Conservation (phyloP, 2,113 vertebrate genomes). For the Jaculus jaculus region DNA sequence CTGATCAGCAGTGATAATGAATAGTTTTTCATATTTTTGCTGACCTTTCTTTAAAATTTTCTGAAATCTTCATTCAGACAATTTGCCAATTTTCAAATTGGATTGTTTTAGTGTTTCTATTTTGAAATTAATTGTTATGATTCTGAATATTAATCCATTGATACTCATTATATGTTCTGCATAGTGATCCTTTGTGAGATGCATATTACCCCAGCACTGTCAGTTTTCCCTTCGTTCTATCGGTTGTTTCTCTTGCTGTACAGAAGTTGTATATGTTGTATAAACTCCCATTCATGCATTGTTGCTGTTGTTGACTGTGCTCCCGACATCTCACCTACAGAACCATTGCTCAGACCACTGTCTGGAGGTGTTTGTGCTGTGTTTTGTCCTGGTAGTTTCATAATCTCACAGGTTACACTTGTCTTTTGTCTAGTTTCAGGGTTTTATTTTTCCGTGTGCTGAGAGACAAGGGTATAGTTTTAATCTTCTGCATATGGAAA, state of each 20-base stretch:
- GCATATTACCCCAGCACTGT: background rate
- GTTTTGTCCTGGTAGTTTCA: background rate
- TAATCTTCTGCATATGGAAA: background rate
- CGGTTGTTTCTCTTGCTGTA: background rate
- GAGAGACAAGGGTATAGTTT: background rate
- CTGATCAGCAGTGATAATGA: too few species aligned
- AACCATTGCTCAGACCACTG: background rate
- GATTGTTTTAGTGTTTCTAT: background rate
- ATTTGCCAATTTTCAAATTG: background rate
- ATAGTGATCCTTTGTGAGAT: background rate
- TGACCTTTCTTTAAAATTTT: background rate
- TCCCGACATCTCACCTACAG: background rate
- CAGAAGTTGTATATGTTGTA: background rate
- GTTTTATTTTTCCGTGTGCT: background rate
- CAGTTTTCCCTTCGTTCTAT: background rate
- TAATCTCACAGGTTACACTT: background rate
- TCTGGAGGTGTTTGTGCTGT: background rate
- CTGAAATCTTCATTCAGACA: background rate
- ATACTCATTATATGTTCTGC: background rate
- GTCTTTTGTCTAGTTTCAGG: background rate
- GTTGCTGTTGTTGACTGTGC: background rate
- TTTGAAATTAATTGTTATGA: background rate
- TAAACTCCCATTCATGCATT: background rate
- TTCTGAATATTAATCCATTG: background rate
- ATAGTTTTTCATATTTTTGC: background rate